Conservation (phyloP, 2,888 invertebrate species). For the Apotomis capreana region DNA sequence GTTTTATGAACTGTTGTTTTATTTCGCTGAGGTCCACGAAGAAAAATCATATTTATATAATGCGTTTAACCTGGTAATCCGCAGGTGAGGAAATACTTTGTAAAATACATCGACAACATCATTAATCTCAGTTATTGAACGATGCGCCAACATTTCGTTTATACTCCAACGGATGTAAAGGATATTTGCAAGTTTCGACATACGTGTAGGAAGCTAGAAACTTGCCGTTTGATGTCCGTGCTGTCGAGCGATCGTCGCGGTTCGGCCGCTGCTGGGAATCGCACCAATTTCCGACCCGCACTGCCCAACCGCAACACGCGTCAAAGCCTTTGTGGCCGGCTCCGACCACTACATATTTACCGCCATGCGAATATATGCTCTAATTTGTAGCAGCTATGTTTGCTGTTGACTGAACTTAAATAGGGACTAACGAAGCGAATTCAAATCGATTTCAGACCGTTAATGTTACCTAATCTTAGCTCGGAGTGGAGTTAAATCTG, state of each 20-base stretch:
- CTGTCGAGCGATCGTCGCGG: conserved; percentile 49
- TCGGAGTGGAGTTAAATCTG: not conserved
- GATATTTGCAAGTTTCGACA: conserved; percentile 26
- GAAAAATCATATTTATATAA: too few species aligned
- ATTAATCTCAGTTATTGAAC: not conserved
- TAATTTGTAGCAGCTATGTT: conserved; percentile 50
- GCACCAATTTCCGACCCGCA: conserved; percentile 77
- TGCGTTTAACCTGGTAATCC: too few species aligned
- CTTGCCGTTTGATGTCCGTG: conserved; percentile 18
- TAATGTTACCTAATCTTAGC: conserved; percentile 20
- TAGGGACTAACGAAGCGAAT: conserved; percentile 44
- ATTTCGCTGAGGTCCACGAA: too few species aligned
- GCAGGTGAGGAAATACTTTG: too few species aligned
- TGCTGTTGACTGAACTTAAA: conserved; percentile 43
- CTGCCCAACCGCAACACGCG: conserved; percentile 74
- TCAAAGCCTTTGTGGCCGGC: conserved; percentile 75
- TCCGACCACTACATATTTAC: conserved; percentile 62
- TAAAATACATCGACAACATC: too few species aligned
- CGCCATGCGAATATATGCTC: conserved; percentile 56
- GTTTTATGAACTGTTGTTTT: too few species aligned
- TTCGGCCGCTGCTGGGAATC: conserved; percentile 67
- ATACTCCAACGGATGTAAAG: not conserved
- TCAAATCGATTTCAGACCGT: conserved; percentile 39
- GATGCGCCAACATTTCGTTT: not conserved
- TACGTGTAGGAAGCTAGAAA: conserved; percentile 27